A percentile compares a stretch with the other conserved stretches of the same genome.
Evolutionary conservation across 2,113 vertebrate genomes (phyloP).

Genomic region (Prietella phreatophila): DNA sequence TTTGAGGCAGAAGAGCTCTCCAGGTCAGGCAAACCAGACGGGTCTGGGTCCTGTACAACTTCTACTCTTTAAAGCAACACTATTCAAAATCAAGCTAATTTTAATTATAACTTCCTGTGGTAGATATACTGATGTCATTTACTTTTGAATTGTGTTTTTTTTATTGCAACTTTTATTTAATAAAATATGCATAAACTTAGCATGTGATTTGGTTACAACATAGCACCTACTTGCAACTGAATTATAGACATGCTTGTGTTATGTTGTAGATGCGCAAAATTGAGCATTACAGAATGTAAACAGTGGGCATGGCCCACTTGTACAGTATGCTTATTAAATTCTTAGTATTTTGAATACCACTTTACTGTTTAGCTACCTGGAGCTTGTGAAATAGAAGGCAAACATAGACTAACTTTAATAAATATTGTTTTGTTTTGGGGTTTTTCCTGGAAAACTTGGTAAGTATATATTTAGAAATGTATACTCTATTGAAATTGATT

Average conservation of each 20-base stretch:
- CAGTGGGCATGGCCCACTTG: no score
- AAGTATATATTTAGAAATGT: neutral
- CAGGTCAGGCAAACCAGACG: conserved; percentile 69
- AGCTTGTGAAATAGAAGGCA: neutral
- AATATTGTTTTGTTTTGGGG: neutral
- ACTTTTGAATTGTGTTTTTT: conserved; percentile 10
- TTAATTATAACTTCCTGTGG: conserved; percentile 11
- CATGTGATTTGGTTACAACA: neutral
- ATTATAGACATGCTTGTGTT: neutral
- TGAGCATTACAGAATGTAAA: neutral
- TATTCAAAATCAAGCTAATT: conserved; percentile 16
- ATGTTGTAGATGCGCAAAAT: neutral
- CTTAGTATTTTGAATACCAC: neutral
- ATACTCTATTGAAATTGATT: neutral
- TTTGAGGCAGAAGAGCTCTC: conserved; percentile 77
- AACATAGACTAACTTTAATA: neutral
- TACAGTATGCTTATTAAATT: neutral
- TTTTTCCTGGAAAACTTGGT: neutral
- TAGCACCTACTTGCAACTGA: conserved; percentile 1
- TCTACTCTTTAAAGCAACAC: conserved; percentile 36
- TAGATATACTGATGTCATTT: conserved; percentile 35
- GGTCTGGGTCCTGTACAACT: conserved; percentile 21
- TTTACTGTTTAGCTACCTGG: neutral
- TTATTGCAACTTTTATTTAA: conserved; percentile 9
- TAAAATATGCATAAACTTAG: conserved; percentile 17